These are phyloP conservation scores for Ditylenchus weischeri DNA, from an alignment of 2,888 invertebrate genomes.

Conservation along the genomic window DNA sequence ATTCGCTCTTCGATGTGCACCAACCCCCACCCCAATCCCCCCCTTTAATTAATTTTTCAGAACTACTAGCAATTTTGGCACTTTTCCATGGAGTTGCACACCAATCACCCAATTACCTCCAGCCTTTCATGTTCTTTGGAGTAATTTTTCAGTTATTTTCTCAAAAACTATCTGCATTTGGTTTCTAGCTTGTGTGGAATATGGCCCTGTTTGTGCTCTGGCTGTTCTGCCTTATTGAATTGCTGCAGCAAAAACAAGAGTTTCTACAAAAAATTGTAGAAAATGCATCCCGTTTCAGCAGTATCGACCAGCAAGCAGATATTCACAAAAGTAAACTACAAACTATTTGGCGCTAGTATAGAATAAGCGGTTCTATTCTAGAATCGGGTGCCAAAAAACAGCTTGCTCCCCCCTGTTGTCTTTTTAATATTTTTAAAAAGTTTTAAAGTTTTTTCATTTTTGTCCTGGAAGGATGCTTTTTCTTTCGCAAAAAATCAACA, in stretches of 20 bases:
- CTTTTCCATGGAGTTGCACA: constrained; percentile 34
- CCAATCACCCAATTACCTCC: constrained; percentile 23
- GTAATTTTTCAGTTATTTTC: constrained; percentile 20
- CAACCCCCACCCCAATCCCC: no score
- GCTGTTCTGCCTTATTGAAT: constrained; percentile 28
- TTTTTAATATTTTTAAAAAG: no score
- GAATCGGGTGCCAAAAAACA: no score
- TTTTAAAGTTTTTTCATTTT: no score
- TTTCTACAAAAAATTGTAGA: constrained; percentile 19
- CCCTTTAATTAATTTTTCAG: constrained; percentile 14
- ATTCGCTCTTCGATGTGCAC: no score
- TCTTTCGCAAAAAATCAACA: no score
- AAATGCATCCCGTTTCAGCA: constrained; percentile 22
- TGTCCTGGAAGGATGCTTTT: no score
- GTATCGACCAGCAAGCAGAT: neutral
- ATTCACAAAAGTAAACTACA: neutral
- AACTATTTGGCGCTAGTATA: no score
- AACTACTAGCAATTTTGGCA: constrained; percentile 18
- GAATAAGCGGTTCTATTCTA: no score
- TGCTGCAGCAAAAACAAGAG: constrained; percentile 14
- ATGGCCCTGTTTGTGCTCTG: constrained; percentile 26
- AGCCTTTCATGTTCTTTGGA: constrained; percentile 35
- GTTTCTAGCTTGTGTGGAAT: constrained; percentile 36
- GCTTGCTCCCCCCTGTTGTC: no score
- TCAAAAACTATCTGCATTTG: constrained; percentile 5